Base-by-base conservation (phyloP, 1,140 invertebrate genomes). In the Zaprionus capensis region DNA sequence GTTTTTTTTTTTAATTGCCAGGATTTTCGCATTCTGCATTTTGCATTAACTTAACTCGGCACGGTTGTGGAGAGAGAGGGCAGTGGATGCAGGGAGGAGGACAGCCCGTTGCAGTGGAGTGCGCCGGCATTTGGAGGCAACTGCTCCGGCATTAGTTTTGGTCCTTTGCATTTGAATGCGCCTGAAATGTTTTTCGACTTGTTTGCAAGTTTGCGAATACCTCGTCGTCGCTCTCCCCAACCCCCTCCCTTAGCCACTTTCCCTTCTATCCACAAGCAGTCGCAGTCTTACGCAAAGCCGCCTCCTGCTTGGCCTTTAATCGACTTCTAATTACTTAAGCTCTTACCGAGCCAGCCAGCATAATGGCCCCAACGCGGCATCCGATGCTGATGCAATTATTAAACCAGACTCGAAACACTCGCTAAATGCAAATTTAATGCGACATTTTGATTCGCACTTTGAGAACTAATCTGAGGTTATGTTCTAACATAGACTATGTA, bases 311-410 rank as follows among this genome's bases (percentile, higher is more conserved):
- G 46, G 46, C 56, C 51, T 75, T 62, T 75, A 86, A 87, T 86
- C 82, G 83, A 86, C 69, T 87, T 80, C 80, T 86, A 87, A 87
- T 86, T 86, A 77, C 83, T 87, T 87, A 77, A 86, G 83, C 80
- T 64, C 53, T 70, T 73, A 71, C 80, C 75, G 69, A 73, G 63
- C n/a, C 41, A 46, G 41, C n/a, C 80, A 71, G 72, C 70, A 80
- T 86, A 87, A 86, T 77, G 58, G 75, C 64, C 64, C 44, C 51
- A 71, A 63, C 63, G 72, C 76, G 81, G 81, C 58, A 28, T 53
- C 57, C 61, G 58, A 77, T 71, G 41, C 22, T 22, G 72, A 61
- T 71, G 82, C 66, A 77, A 77, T 87, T 82, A 80, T 82, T 82
- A 62, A 69, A 49, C 49, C 36, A 28, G 59, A 36, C 57, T 22